Percentiles rank a stretch among this genome's conserved stretches.
phyloP scores from a whole-genome alignment of 2,797 vertebrate genomes.

The Galagoides demidoff region DNA sequence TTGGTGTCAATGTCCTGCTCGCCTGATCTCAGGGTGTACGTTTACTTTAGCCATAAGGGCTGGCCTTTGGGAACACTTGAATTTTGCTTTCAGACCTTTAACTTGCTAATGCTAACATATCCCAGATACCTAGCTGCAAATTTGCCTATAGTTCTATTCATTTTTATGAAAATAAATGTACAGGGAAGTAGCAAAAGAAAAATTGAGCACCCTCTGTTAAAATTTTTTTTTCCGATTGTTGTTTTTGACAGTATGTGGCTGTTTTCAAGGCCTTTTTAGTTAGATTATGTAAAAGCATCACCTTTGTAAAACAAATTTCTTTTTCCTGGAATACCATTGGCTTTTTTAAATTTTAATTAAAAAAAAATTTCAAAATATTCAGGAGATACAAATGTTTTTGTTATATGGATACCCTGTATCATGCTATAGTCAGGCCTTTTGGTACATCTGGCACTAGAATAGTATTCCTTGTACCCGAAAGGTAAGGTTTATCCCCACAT shows the following conservation, averaged over 20 bases:
- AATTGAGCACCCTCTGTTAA: not conserved
- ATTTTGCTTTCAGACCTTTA: not conserved
- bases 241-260: conserved; percentile 52
- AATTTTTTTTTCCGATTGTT: not conserved
- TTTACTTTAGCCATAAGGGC: not conserved
- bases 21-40: not conserved
- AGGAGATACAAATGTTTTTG: too few relatives aligned
- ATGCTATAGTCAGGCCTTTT: too few relatives aligned
- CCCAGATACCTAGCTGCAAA: not conserved
- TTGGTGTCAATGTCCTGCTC: not conserved
- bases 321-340: too few relatives aligned
- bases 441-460: too few relatives aligned
- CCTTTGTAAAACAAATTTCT: conserved; percentile 66
- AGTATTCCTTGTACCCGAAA: too few relatives aligned
- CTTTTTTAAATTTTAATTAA: too few relatives aligned
- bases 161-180: not conserved
- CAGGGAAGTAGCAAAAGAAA: not conserved
- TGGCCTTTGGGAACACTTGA: not conserved
- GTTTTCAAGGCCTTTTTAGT: conserved; percentile 67
- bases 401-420: too few relatives aligned
- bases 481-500: too few relatives aligned
- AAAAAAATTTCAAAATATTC: too few relatives aligned
- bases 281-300: conserved; percentile 69
- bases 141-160: not conserved
- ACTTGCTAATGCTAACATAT: not conserved